phyloP scores from a whole-genome alignment of 2,797 vertebrate species.

The Aselliscus stoliczkanus region DNA sequence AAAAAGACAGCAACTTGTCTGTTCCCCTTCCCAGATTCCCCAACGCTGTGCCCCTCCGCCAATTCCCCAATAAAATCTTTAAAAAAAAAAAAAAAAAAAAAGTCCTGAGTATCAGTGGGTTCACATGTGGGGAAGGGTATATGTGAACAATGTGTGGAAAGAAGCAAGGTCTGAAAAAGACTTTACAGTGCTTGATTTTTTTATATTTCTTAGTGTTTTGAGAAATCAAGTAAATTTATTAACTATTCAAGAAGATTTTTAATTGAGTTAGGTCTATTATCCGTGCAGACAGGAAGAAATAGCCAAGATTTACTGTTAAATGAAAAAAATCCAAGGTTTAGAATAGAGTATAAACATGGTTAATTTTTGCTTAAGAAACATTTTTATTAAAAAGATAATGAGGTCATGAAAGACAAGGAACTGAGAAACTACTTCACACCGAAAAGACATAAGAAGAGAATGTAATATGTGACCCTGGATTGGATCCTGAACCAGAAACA shows the following conservation, averaged over 20 bases:
- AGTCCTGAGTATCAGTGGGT: not conserved
- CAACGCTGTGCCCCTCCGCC: too few relatives aligned
- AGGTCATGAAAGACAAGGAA: conserved; percentile 1
- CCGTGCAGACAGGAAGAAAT: not conserved
- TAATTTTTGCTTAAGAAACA: not conserved
- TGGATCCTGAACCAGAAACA: not conserved
- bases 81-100: too few relatives aligned
- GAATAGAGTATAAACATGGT: not conserved
- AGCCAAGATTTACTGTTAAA: not conserved
- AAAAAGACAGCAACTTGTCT: too few relatives aligned
- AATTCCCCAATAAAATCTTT: too few relatives aligned
- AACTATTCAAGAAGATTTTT: conserved; percentile 15
- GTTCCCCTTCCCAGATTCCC: too few relatives aligned
- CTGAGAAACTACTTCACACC: not conserved
- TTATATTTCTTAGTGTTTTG: not conserved
- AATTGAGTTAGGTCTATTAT: not conserved
- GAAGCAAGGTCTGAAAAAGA: not conserved
- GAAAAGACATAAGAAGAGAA: not conserved
- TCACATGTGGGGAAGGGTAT: not conserved
- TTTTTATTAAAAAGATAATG: not conserved
- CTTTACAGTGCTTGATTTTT: not conserved
- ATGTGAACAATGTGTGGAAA: not conserved
- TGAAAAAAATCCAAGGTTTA: conserved; percentile 5
- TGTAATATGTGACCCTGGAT: not conserved
- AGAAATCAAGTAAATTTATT: not conserved